phyloP scores from a whole-genome alignment of 2,888 invertebrate genomes.

The Matsumyia berberina region DNA sequence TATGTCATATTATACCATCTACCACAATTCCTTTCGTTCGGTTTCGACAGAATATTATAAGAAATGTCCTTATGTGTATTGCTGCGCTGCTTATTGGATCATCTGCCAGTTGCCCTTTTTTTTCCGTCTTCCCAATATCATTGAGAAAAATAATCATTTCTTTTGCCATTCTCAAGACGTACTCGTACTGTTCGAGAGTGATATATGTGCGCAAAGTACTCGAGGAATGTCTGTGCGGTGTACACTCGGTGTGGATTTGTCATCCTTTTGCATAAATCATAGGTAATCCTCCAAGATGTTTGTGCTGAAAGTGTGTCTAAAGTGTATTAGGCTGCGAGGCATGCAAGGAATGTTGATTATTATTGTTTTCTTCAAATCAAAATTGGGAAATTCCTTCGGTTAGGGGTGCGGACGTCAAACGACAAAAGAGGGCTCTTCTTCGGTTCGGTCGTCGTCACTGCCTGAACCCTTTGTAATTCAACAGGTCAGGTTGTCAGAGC shows the following conservation, averaged over 20 bases:
- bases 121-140: slow-evolving; percentile 45
- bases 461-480: slow-evolving; percentile 52
- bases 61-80: slow-evolving; percentile 31
- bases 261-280: slow-evolving; percentile 73
- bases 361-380: slow-evolving; percentile 62
- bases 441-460: neutral
- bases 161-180: slow-evolving; percentile 55
- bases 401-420: slow-evolving; percentile 18
- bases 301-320: slow-evolving; percentile 64
- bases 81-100: slow-evolving; percentile 60
- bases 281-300: slow-evolving; percentile 65
- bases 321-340: slow-evolving; percentile 63
- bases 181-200: slow-evolving; percentile 33
- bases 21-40: slow-evolving; percentile 56
- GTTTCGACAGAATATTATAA: slow-evolving; percentile 50
- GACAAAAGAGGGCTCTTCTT: slow-evolving; percentile 17
- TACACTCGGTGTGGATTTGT: slow-evolving; percentile 55
- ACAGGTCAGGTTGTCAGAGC: slow-evolving; percentile 62
- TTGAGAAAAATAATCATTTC: slow-evolving; percentile 69
- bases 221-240: slow-evolving; percentile 53
- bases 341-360: slow-evolving; percentile 63
- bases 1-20: slow-evolving; percentile 69
- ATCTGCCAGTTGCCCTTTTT: slow-evolving; percentile 52
- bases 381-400: slow-evolving; percentile 54
- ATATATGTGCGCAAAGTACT: slow-evolving; percentile 58